These are phyloP conservation scores for Lacerta bilineata DNA, from an alignment of 2,797 vertebrate genomes.

Conservation along the genomic window DNA sequence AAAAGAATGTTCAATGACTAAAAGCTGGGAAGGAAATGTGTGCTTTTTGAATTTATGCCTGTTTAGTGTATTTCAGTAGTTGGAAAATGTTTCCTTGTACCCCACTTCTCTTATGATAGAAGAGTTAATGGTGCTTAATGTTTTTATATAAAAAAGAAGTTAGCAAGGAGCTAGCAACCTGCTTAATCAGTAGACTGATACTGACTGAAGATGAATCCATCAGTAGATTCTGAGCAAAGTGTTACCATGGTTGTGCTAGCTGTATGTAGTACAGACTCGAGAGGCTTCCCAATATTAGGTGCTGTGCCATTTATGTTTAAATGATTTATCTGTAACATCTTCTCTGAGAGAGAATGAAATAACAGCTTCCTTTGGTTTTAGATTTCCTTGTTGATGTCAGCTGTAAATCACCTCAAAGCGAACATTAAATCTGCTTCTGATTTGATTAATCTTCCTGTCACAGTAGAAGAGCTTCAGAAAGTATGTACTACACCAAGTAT, in stretches of 20 bases:
- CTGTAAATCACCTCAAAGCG: constrained; percentile 92
- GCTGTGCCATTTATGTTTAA: background rate
- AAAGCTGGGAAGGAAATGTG: background rate
- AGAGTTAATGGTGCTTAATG: background rate
- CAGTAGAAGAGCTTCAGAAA: constrained; percentile 96
- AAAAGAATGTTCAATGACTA: background rate
- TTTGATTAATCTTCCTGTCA: constrained; percentile 91
- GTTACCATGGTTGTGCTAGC: background rate
- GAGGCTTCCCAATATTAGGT: background rate
- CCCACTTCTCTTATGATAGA: background rate
- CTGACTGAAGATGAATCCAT: background rate
- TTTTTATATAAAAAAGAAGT: no score
- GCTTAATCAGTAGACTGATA: background rate
- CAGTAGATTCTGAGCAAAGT: background rate
- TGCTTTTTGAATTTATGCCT: background rate
- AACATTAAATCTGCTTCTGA: constrained; percentile 94
- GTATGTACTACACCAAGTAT: constrained; percentile 74
- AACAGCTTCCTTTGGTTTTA: constrained; percentile 71
- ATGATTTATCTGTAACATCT: background rate
- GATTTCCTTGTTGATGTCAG: constrained; percentile 89
- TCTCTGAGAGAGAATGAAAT: background rate
- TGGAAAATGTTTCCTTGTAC: background rate
- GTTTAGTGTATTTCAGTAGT: background rate
- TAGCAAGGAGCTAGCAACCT: background rate
- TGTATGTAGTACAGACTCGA: background rate